A percentile compares a stretch with the other conserved stretches of the same genome.
Evolutionary conservation across 2,113 vertebrate species (phyloP).

Genomic region (Dipodomys merriami): DNA sequence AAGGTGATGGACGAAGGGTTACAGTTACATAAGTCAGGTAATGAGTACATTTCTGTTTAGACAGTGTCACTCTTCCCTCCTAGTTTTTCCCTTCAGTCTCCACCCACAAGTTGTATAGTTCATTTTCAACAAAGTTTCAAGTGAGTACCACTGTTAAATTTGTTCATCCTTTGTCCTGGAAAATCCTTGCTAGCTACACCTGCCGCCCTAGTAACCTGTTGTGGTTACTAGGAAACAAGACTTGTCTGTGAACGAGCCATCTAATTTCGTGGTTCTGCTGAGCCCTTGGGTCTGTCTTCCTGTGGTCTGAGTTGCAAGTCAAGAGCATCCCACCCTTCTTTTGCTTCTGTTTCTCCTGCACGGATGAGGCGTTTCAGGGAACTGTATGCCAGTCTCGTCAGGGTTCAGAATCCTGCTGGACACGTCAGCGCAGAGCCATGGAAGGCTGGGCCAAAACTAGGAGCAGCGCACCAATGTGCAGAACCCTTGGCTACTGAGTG

Average conservation of each 20-base stretch:
- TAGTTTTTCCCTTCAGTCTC: no score
- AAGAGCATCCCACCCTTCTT: neutral
- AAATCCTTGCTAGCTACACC: neutral
- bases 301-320: neutral
- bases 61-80: no score
- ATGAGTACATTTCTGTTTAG: no score
- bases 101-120: no score
- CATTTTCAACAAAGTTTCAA: no score
- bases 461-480: fast-evolving
- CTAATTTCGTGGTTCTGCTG: neutral
- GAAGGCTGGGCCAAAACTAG: neutral
- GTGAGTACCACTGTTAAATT: neutral
- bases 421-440: neutral
- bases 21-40: no score
- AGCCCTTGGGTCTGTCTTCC: neutral
- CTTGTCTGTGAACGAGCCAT: neutral
- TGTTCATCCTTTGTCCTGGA: neutral
- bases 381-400: neutral
- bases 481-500: neutral
- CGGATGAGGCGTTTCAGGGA: fast-evolving
- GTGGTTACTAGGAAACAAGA: slow-evolving; percentile 58
- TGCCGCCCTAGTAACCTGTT: slow-evolving; percentile 19
- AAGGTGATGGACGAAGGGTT: no score
- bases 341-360: neutral
- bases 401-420: neutral